Percentiles rank a stretch among this genome's conserved stretches.
These are phyloP conservation scores for Amphiprion percula DNA, from an alignment of 2,113 vertebrate genomes.

Conservation along the genomic window DNA sequence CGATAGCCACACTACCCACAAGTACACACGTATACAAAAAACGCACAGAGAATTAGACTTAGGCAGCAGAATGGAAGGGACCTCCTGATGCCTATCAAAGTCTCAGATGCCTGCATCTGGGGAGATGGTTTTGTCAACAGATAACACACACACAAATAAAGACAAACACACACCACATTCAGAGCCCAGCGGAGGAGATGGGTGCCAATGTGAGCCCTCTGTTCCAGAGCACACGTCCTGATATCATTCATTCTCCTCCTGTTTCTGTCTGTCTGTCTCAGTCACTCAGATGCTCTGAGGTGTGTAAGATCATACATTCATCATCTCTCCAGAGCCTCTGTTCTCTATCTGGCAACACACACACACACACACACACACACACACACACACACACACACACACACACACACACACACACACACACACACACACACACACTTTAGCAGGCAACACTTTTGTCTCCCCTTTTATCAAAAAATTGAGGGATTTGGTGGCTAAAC, in stretches of 20 bases:
- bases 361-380: slow-evolving; percentile 1
- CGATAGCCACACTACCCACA: slow-evolving; percentile 21
- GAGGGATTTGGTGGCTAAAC: slow-evolving; percentile 78
- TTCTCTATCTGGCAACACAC: slow-evolving; percentile 24
- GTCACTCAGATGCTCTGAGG: slow-evolving; percentile 76
- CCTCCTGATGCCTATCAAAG: slow-evolving; percentile 54
- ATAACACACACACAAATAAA: slow-evolving; percentile 54
- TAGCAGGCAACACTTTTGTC: slow-evolving; percentile 62
- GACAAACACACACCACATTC: slow-evolving; percentile 53
- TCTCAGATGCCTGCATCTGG: slow-evolving; percentile 54
- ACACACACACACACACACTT: slow-evolving; percentile 25
- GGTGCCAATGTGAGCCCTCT: slow-evolving; percentile 61
- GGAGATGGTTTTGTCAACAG: slow-evolving; percentile 68
- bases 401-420: not conserved
- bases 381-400: slow-evolving; percentile 10
- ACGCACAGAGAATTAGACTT: slow-evolving; percentile 43
- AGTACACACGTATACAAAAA: slow-evolving; percentile 25
- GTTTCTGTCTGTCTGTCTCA: slow-evolving; percentile 64
- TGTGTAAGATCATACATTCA: slow-evolving; percentile 76
- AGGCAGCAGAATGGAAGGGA: slow-evolving; percentile 28
- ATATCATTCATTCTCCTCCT: slow-evolving; percentile 68
- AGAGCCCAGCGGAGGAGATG: slow-evolving; percentile 27
- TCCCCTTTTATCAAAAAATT: slow-evolving; percentile 70
- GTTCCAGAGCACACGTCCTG: slow-evolving; percentile 67
- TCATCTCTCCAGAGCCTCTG: slow-evolving; percentile 64